Conservation (phyloP, 2,113 vertebrate species). For the Cynopterus brachyotis region DNA sequence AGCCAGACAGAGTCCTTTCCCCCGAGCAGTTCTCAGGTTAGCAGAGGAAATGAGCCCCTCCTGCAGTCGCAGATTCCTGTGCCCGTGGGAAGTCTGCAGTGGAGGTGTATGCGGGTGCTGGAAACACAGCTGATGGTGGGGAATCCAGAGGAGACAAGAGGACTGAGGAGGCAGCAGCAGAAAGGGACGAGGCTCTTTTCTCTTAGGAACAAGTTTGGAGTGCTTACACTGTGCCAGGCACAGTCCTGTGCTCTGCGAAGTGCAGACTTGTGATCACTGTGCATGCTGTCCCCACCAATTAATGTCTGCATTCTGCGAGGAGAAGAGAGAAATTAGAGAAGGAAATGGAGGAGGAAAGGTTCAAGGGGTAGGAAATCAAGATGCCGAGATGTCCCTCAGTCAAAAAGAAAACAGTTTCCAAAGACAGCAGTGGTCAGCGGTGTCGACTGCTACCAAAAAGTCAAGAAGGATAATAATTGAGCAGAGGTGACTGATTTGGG, state of each 20-base stretch:
- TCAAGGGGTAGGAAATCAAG: background rate
- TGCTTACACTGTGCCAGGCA: no score
- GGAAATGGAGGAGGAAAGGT: background rate
- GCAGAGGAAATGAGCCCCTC: background rate
- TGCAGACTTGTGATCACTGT: no score
- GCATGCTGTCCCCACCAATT: background rate
- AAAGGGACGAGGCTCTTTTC: background rate
- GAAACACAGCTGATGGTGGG: background rate
- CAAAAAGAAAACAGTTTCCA: background rate
- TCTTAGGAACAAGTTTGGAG: background rate
- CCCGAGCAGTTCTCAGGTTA: background rate
- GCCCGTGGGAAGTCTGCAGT: fast-evolving
- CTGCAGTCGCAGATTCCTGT: background rate
- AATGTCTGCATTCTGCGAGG: background rate
- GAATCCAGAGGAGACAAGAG: background rate
- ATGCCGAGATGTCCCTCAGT: background rate
- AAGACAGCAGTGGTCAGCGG: background rate
- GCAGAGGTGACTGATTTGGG: background rate
- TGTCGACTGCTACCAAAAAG: background rate
- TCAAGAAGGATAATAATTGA: background rate
- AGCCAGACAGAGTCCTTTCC: background rate
- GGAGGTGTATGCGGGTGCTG: fast-evolving
- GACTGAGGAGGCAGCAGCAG: no score
- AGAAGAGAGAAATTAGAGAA: background rate
- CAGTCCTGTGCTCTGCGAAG: background rate